phyloP scores from a whole-genome alignment of 2,113 vertebrate genomes.

The Charadrius vociferus region DNA sequence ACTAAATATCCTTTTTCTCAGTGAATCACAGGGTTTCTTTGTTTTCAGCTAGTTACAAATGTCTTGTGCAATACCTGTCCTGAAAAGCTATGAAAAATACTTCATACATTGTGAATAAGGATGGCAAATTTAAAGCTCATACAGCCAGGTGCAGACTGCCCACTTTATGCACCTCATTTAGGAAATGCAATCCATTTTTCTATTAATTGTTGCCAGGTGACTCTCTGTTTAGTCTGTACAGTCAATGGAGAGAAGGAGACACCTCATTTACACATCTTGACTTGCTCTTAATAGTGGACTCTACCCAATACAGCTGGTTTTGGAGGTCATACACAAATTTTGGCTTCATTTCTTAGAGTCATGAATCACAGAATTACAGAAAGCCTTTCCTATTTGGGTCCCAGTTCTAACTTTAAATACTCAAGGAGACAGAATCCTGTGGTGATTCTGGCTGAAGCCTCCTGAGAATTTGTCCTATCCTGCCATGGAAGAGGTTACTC shows the following conservation, averaged over 20 bases:
- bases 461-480: neutral
- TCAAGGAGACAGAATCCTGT: neutral
- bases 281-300: neutral
- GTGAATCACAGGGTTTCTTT: slow-evolving; percentile 63
- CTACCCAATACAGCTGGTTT: slow-evolving; percentile 36
- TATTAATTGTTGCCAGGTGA: slow-evolving; percentile 66
- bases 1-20: slow-evolving; percentile 22
- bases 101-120: slow-evolving; percentile 25
- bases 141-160: slow-evolving; percentile 62
- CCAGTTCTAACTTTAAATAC: neutral
- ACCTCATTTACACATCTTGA: slow-evolving; percentile 66
- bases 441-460: neutral
- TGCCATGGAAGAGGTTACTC: neutral
- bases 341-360: neutral
- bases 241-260: slow-evolving; percentile 60
- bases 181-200: slow-evolving; percentile 62
- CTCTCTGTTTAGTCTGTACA: slow-evolving; percentile 64
- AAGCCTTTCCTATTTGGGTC: neutral
- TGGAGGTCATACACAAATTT: neutral
- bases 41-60: slow-evolving; percentile 62
- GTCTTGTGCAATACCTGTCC: slow-evolving; percentile 49
- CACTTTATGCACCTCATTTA: slow-evolving; percentile 62
- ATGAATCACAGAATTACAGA: neutral
- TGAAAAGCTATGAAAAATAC: slow-evolving; percentile 46
- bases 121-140: slow-evolving; percentile 40